Evolutionary conservation across 2,888 invertebrate species (phyloP), one percentile per base, ranked within the genome.

Genomic region (Tachina lurida): DNA sequence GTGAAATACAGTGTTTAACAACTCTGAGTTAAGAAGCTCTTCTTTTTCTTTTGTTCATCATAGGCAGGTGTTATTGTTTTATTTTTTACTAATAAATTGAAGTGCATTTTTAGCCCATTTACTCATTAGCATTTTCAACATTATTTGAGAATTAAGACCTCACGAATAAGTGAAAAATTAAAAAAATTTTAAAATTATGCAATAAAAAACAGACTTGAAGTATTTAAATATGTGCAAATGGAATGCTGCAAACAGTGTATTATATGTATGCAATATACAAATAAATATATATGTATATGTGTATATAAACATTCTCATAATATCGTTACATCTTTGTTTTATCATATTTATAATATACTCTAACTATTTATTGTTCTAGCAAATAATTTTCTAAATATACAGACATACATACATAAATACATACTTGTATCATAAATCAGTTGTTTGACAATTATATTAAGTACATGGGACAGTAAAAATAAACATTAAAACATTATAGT

Each of bases 361-460:
- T 52, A 43, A 7, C 19, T 4, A 2, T 43, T 65, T 31, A 39
- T 65, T 56, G 45, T 15, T 13, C 41, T 58, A 22, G 12, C 43
- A 65, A 79, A 79, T 41, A 19, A 47, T 45, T 45, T 63, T 56
- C 15, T 19, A 31, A 65, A 47, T 54, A 31, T 31, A 31, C 31
- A 31, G 7, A 31, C 31, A 31, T 5, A 31, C 31, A 7, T 31
- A 31, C 31, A 7, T 22, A 22, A 1, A 3, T 31, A 31, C 7
- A 7, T 31, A n/a, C 45, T 75, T 68, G 39, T 39, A 43, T 68
- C n/a, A 73, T 67, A 77, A 77, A 77, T 83, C 73, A 60, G 77
- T 83, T 77, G 52, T 83, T 83, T 73, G 77, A 67, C 71, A 60
- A 73, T 83, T 77, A 65, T 43, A 83, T 75, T 39, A 75, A 75